A percentile compares a stretch with the other conserved stretches of the same genome.
Evolutionary conservation across 2,888 invertebrate species (phyloP).

Genomic region (Rhogogaster chlorosoma): DNA sequence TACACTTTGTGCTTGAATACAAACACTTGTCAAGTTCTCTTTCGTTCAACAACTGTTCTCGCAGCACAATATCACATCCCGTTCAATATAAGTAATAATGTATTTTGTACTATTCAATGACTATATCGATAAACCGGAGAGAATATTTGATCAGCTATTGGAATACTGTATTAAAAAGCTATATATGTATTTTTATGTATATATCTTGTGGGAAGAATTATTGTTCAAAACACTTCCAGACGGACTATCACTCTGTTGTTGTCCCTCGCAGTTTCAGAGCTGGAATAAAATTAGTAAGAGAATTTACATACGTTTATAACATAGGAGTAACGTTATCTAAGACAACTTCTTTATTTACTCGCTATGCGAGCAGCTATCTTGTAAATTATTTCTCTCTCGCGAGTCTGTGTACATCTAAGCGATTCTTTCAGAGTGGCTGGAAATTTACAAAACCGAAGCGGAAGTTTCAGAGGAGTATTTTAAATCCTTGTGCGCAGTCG

Average conservation of each 20-base stretch:
- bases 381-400: neutral
- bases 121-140: neutral
- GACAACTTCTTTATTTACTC: neutral
- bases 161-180: neutral
- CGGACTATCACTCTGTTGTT: neutral
- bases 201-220: neutral
- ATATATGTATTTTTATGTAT: neutral
- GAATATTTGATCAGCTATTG: neutral
- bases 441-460: neutral
- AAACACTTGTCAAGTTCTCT: neutral
- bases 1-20: neutral
- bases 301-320: conserved; percentile 13
- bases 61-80: neutral
- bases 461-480: neutral
- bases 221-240: neutral
- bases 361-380: neutral
- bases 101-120: neutral
- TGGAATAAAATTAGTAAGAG: conserved; percentile 23
- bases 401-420: neutral
- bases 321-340: neutral
- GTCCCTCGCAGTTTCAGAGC: conserved; percentile 21
- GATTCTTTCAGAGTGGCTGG: neutral
- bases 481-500: fast-evolving
- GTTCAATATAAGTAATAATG: neutral
- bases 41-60: neutral